These are phyloP conservation scores for Aphodius granarius DNA, from an alignment of 2,888 invertebrate genomes.

Conservation along the genomic window DNA sequence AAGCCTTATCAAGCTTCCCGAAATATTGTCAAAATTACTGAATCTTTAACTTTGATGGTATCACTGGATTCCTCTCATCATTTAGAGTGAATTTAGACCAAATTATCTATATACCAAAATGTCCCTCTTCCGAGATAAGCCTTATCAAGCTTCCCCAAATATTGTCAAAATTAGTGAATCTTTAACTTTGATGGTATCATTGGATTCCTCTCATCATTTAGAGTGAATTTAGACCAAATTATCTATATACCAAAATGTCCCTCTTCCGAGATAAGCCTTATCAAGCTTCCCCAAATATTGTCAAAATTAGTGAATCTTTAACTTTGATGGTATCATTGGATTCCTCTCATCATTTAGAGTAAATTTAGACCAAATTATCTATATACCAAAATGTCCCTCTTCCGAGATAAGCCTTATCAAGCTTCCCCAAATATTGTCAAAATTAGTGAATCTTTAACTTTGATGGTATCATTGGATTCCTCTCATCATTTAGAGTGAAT, in stretches of 20 bases:
- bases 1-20: background rate
- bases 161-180: background rate
- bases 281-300: background rate
- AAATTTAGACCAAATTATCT: background rate
- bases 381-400: background rate
- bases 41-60: too few relatives aligned
- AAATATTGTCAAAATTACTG: background rate
- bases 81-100: background rate
- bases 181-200: background rate
- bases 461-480: background rate
- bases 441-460: constrained; percentile 15
- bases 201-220: background rate
- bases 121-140: background rate
- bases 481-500: background rate
- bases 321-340: background rate
- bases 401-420: background rate
- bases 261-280: background rate
- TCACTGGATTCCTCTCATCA: background rate
- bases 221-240: background rate
- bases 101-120: background rate
- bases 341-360: background rate
- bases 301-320: background rate
- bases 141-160: background rate
- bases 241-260: background rate
- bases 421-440: background rate